Percentiles rank a stretch among this genome's conserved stretches.
These are phyloP conservation scores for Gonatopus flavifemur DNA, from an alignment of 1,140 invertebrate species.

Conservation along the genomic window DNA sequence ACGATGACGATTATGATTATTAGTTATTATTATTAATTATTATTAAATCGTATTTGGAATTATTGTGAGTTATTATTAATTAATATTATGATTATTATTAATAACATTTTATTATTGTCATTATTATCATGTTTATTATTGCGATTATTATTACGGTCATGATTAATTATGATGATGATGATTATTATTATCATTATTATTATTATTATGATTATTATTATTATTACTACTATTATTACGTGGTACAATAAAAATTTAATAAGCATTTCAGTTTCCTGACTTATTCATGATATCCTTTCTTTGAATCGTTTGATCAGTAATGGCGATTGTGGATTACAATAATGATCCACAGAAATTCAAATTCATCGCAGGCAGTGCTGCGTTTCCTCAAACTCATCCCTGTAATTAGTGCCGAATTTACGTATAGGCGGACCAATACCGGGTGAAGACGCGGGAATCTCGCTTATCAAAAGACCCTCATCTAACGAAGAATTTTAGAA, in stretches of 20 bases:
- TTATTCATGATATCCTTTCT: no score
- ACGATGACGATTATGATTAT: constrained; percentile 35
- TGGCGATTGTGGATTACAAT: no score
- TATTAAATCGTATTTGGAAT: no score
- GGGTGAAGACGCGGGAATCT: no score
- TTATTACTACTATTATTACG: constrained; percentile 55
- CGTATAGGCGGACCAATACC: no score
- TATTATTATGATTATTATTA: constrained; percentile 41
- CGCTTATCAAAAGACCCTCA: no score
- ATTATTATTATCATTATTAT: constrained; percentile 45
- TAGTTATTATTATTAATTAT: constrained; percentile 21
- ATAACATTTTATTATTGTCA: constrained; percentile 12
- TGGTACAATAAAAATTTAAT: constrained; percentile 58
- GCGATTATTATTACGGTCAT: constrained; percentile 25
- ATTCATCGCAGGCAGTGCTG: no score
- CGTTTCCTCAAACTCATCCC: no score
- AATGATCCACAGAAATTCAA: no score
- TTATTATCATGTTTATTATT: constrained; percentile 34
- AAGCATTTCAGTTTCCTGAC: constrained; percentile 42
- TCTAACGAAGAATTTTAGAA: no score
- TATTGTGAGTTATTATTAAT: constrained; percentile 1
- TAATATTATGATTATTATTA: constrained; percentile 6
- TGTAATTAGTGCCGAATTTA: no score
- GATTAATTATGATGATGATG: constrained; percentile 38
- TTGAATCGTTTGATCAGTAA: no score